Evolutionary conservation across 2,113 vertebrate genomes (phyloP).

Genomic region (Gallinago jamesoni): DNA sequence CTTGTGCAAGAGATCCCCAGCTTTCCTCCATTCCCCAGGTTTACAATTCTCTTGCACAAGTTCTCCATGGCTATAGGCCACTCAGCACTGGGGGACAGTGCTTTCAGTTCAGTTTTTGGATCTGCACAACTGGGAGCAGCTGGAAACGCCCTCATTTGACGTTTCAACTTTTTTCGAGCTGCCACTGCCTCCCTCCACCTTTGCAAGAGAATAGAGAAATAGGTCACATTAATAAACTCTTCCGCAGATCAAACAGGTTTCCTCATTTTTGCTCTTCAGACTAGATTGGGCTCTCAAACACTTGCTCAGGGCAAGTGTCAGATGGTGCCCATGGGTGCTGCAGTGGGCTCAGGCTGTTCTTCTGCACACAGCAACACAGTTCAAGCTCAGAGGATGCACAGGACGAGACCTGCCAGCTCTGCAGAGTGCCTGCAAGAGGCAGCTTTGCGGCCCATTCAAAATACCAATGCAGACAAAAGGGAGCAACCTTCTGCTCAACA

Average conservation of each 20-base stretch:
- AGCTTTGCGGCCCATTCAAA: no score
- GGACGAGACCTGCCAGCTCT: not conserved
- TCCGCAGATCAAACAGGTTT: not conserved
- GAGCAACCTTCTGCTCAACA: not conserved
- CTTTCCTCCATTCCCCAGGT: constrained; percentile 86
- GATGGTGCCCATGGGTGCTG: no score
- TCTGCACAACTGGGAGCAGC: constrained; percentile 89
- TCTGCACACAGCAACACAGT: not conserved
- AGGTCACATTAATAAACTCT: not conserved
- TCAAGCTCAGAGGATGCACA: not conserved
- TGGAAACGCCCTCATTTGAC: constrained; percentile 95
- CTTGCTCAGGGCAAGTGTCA: rapidly evolving
- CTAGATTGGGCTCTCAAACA: not conserved
- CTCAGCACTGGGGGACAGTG: constrained; percentile 87
- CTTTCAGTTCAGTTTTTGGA: constrained; percentile 77
- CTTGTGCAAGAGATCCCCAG: constrained; percentile 87
- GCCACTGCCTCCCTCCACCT: constrained; percentile 92
- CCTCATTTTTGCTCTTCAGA: not conserved
- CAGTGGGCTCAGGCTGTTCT: not conserved
- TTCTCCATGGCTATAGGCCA: constrained; percentile 74
- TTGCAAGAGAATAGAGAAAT: not conserved
- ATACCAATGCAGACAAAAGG: not conserved
- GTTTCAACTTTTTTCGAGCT: constrained; percentile 87
- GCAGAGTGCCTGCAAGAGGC: no score
- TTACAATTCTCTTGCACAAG: constrained; percentile 80